These are phyloP conservation scores for Heliconius charithonia DNA, from an alignment of 2,888 invertebrate species.

Conservation along the genomic window DNA sequence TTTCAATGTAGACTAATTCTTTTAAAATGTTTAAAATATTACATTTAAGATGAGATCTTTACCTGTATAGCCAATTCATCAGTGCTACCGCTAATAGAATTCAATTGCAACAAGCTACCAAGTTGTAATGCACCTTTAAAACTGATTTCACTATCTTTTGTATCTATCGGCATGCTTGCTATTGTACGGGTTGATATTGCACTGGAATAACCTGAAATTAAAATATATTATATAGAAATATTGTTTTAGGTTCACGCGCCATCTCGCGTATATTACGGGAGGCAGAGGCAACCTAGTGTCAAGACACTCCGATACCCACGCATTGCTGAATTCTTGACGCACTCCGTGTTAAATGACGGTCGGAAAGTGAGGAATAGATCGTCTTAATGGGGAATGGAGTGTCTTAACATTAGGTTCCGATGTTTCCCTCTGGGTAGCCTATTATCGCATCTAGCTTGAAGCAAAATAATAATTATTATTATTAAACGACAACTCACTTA, in stretches of 20 bases:
- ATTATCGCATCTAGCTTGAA: no score
- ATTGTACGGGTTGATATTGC: constrained; percentile 66
- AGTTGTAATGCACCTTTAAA: constrained; percentile 74
- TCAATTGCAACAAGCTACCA: constrained; percentile 67
- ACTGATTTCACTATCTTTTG: constrained; percentile 65
- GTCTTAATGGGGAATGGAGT: no score
- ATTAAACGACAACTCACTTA: constrained; percentile 73
- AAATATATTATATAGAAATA: neutral
- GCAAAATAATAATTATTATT: no score
- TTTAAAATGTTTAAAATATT: neutral
- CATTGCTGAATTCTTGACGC: no score
- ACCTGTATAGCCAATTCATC: constrained; percentile 77
- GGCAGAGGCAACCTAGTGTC: no score
- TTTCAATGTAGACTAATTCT: no score
- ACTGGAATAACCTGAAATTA: constrained; percentile 64
- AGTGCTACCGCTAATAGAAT: constrained; percentile 72
- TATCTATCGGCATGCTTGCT: constrained; percentile 60
- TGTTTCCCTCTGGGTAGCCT: no score
- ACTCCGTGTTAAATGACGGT: no score
- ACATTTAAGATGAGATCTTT: neutral
- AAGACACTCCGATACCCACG: no score
- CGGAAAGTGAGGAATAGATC: no score
- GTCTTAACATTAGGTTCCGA: no score
- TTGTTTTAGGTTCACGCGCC: neutral
- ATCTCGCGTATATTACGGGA: neutral